Percentiles rank a stretch among this genome's conserved stretches.
These are phyloP conservation scores for Eupithecia centaureata DNA, from an alignment of 2,888 invertebrate species.

Conservation along the genomic window DNA sequence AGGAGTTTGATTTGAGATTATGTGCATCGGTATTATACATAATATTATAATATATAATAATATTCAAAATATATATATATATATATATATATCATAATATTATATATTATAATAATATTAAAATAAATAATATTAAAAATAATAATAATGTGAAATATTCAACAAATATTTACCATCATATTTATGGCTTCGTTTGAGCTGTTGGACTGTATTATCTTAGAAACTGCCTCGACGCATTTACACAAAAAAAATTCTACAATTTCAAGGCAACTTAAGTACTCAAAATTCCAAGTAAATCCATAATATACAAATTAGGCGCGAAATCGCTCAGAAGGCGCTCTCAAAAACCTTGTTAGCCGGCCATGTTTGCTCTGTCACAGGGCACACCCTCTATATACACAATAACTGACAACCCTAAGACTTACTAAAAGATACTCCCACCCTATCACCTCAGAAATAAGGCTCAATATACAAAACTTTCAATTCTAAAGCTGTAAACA, in stretches of 20 bases:
- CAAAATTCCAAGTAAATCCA: constrained; percentile 47
- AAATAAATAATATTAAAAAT: too few species aligned
- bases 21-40: too few species aligned
- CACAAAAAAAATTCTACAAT: not conserved
- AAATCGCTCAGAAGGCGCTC: constrained; percentile 78
- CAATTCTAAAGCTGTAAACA: not conserved
- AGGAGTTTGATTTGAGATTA: too few species aligned
- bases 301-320: constrained; percentile 80
- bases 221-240: not conserved
- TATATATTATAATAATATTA: too few species aligned
- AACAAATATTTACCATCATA: too few species aligned
- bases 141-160: too few species aligned
- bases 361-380: constrained; percentile 82
- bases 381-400: constrained; percentile 82
- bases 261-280: constrained; percentile 9
- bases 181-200: not conserved
- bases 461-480: constrained; percentile 29
- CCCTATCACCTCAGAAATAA: constrained; percentile 39
- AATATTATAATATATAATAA: too few species aligned
- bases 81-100: too few species aligned
- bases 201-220: not conserved
- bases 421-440: not conserved
- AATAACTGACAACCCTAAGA: constrained; percentile 50
- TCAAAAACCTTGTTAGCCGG: constrained; percentile 81
- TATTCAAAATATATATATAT: too few species aligned